phyloP scores from a whole-genome alignment of 2,113 vertebrate species.

The Neogobius melanostomus region DNA sequence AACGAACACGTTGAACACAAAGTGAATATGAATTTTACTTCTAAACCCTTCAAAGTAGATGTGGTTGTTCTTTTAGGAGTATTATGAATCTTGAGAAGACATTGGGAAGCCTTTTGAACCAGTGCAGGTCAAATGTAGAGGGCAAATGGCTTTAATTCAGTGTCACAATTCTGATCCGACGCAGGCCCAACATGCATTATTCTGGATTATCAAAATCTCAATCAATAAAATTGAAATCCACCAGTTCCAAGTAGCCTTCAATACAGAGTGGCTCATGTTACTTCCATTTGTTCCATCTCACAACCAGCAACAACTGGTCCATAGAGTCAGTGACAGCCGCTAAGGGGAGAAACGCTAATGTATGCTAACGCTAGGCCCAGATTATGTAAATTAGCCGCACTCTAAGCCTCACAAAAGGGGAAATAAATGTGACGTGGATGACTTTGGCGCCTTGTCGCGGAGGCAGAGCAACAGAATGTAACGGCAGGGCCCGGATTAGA shows the following conservation, averaged over 20 bases:
- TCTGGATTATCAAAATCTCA: too few species aligned
- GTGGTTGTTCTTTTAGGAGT: too few species aligned
- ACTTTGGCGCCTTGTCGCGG: conserved; percentile 38
- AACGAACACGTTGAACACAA: too few species aligned
- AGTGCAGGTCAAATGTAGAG: too few species aligned
- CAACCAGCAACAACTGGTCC: conserved; percentile 14
- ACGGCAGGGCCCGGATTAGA: conserved; percentile 46
- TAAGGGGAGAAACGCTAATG: conserved; percentile 28
- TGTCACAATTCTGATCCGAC: too few species aligned
- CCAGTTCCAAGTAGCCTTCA: not conserved
- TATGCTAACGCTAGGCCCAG: conserved; percentile 20
- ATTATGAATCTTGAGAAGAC: too few species aligned
- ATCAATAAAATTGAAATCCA: too few species aligned
- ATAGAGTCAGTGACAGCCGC: conserved; percentile 29
- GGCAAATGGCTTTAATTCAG: too few species aligned
- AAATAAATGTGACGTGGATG: conserved; percentile 20
- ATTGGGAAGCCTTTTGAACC: too few species aligned
- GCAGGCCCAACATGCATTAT: too few species aligned
- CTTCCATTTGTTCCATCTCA: conserved; percentile 7
- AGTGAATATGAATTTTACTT: too few species aligned
- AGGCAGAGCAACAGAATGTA: conserved; percentile 39
- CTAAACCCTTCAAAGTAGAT: too few species aligned
- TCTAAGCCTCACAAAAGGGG: conserved; percentile 24
- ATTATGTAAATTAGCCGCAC: conserved; percentile 43
- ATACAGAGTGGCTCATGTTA: conserved; percentile 38